Percentiles rank a stretch among this genome's conserved stretches.
These are phyloP conservation scores for Peromyscus polionotus DNA, from an alignment of 2,113 vertebrate genomes.

Conservation along the genomic window DNA sequence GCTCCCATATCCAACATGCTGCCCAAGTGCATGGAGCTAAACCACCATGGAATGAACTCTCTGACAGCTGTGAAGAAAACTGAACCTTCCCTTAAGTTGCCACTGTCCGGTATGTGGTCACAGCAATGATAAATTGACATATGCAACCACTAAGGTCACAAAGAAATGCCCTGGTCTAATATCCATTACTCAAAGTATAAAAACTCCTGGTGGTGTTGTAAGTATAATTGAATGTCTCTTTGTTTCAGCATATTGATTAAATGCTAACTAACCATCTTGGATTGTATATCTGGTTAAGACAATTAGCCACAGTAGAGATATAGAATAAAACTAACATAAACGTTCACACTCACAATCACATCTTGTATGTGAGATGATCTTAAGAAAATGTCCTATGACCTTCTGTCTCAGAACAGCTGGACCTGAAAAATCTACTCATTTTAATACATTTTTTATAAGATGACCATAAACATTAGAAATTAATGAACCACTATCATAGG, in stretches of 20 bases:
- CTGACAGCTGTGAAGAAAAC: not conserved
- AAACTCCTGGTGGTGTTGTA: not conserved
- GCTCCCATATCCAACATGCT: not conserved
- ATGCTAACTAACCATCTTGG: not conserved
- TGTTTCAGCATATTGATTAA: not conserved
- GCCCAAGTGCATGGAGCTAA: not conserved
- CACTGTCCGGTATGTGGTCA: not conserved
- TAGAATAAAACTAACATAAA: constrained; percentile 25
- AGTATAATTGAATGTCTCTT: constrained; percentile 26
- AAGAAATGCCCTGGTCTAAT: not conserved
- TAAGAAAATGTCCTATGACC: not conserved
- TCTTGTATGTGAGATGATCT: not conserved
- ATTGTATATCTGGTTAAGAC: constrained; percentile 1
- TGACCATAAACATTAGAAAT: not conserved
- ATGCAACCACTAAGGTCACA: not conserved
- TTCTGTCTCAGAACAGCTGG: not conserved
- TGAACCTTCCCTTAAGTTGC: not conserved
- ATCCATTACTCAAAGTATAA: constrained; percentile 6
- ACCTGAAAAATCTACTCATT: constrained; percentile 30
- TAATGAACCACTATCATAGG: not conserved
- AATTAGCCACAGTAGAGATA: not conserved
- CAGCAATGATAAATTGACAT: not conserved
- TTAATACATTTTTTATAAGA: not conserved
- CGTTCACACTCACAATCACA: not conserved
- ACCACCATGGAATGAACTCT: not conserved